Percentiles rank a stretch among this genome's conserved stretches.
These are phyloP conservation scores for Triplophysa yarkandensis DNA, from an alignment of 2,797 vertebrate genomes.

Conservation along the genomic window DNA sequence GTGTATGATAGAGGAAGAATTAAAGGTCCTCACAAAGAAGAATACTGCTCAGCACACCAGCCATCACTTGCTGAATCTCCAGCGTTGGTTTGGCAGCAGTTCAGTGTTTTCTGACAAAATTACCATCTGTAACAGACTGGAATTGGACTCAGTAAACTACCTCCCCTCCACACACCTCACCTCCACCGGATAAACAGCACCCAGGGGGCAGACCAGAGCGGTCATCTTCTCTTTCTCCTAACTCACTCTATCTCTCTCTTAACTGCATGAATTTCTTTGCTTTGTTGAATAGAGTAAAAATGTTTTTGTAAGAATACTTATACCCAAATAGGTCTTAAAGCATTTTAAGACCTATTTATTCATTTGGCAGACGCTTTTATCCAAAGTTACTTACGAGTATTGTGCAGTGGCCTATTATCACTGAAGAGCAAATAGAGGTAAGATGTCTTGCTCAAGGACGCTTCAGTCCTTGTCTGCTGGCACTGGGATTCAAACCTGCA, in stretches of 20 bases:
- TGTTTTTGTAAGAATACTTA: no score
- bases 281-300: no score
- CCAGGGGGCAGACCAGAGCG: constrained; percentile 12
- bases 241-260: neutral
- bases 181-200: constrained; percentile 45
- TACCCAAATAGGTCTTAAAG: no score
- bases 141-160: constrained; percentile 26
- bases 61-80: constrained; percentile 34
- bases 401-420: no score
- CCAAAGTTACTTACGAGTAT: no score
- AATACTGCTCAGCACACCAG: constrained; percentile 17
- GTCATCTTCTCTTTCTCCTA: neutral
- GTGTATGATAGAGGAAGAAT: constrained; percentile 11
- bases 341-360: no score
- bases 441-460: no score
- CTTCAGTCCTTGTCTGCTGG: no score
- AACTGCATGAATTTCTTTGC: no score
- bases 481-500: no score
- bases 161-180: constrained; percentile 24
- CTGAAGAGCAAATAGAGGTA: no score
- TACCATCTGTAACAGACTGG: constrained; percentile 52
- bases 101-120: constrained; percentile 53
- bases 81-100: constrained; percentile 35
- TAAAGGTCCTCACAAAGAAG: constrained; percentile 20
- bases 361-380: no score